Evolutionary conservation across 2,113 vertebrate species (phyloP), one percentile per base, ranked within the genome.

Genomic region (Cyprinus carpio): DNA sequence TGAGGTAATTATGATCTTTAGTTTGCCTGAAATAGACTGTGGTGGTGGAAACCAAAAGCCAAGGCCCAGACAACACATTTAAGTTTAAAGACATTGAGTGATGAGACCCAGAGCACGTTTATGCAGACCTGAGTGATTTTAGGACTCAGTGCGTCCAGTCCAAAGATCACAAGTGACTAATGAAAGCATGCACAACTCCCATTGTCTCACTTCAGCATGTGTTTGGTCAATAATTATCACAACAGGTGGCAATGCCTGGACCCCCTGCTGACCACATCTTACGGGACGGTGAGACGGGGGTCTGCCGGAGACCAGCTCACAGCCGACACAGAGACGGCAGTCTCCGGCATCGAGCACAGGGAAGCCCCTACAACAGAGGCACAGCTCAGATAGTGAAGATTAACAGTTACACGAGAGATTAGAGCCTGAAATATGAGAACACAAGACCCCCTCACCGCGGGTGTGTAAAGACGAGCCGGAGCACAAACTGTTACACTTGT

Each of bases 241-340:
- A 92, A 92, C 92, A 94, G 92, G 92, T 94, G 94, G 91, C 88
- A 88, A 87, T 90, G 88, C 91, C 88, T 84, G 81, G 83, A 40
- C 89, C 88, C 90, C 81, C 74, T 79, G 88, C 91, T 78, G 82
- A 85, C n/a, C 84, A 71, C 65, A 75, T 49, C 75, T 58, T 84
- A 56, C 43, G 37, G 62, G n/a, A 77, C 37, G 74, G 81, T 56
- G 85, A 49, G 40, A 64, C 51, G 54, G 60, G 76, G 77, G 76
- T 25, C 13, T 71, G 75, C 27, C 6, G 11, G 72, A 31, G 37
- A 49, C 46, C 46, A 25, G 16, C 31, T 89, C 86, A 83, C 67
- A 67, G 77, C 54, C 7, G 82, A 87, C 89, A 92, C 89, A 93
- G 91, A 90, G 90, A 87, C 56, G 72, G 74, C 85, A 77, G 82